Evolutionary conservation across 2,113 vertebrate species (phyloP).

Genomic region (Grallaria varia): DNA sequence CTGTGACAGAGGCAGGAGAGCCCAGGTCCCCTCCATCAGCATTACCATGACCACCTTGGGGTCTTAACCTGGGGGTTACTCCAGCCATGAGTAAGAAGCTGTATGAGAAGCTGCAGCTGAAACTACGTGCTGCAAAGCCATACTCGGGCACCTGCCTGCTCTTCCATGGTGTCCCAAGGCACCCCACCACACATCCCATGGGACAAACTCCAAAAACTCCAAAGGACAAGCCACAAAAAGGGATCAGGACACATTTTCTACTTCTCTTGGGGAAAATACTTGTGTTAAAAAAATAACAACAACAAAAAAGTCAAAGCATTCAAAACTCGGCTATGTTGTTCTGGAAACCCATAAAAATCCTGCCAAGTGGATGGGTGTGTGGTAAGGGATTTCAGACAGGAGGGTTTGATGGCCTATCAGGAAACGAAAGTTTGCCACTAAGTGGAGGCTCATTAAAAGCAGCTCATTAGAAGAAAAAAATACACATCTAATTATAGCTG

Average conservation of each 20-base stretch:
- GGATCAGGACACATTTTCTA: neutral
- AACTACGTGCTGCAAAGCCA: neutral
- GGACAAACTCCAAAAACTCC: neutral
- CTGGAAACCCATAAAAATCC: slow-evolving; percentile 35
- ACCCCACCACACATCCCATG: neutral
- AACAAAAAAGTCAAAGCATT: neutral
- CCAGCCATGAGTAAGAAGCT: neutral
- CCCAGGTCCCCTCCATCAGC: accelerated
- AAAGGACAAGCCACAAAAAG: neutral
- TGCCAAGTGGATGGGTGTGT: neutral
- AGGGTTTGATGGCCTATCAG: slow-evolving; percentile 38
- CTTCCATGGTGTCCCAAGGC: neutral
- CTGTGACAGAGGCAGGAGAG: neutral
- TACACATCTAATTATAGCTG: slow-evolving; percentile 56
- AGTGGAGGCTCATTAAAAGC: slow-evolving; percentile 54
- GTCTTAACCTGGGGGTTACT: neutral
- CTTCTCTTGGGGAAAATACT: neutral
- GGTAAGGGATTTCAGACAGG: slow-evolving; percentile 31
- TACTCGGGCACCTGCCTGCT: neutral
- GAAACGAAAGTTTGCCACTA: slow-evolving; percentile 55
- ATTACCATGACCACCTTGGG: neutral
- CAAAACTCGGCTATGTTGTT: neutral
- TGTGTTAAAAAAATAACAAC: neutral
- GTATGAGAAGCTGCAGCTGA: accelerated
- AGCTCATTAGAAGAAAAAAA: slow-evolving; percentile 47